A percentile compares a stretch with the other conserved stretches of the same genome.
Evolutionary conservation across 2,113 vertebrate species (phyloP).

Genomic region (Mionectes macconnelli): DNA sequence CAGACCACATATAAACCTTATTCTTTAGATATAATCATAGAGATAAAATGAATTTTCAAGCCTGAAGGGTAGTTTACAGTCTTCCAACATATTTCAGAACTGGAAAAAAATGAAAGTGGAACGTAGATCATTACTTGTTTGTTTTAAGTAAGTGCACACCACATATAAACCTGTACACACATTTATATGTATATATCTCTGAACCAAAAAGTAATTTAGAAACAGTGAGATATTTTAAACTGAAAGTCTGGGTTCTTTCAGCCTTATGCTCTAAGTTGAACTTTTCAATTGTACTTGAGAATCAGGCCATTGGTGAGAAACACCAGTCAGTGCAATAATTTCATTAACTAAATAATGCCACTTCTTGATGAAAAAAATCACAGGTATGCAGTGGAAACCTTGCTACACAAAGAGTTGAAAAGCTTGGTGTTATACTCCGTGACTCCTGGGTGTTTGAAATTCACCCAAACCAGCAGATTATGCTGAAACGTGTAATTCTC

Average conservation of each 20-base stretch:
- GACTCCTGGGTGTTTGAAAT: not conserved
- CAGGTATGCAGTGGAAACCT: not conserved
- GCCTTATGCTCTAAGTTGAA: not conserved
- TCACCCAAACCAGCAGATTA: not conserved
- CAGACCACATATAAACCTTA: not conserved
- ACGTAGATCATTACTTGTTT: not conserved
- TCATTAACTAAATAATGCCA: not conserved
- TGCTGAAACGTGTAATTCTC: rapidly evolving
- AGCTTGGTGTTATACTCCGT: not conserved
- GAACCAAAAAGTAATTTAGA: not conserved
- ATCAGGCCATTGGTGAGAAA: not conserved
- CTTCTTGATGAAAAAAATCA: not conserved
- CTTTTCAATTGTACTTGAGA: not conserved
- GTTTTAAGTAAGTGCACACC: not conserved
- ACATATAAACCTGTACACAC: not conserved
- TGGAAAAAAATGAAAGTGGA: not conserved
- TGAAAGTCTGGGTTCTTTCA: not conserved
- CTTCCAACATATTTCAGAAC: not conserved
- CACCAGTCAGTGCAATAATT: not conserved
- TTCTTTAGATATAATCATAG: no score
- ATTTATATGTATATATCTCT: not conserved
- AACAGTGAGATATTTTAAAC: not conserved
- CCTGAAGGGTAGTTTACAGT: not conserved
- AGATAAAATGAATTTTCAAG: not conserved
- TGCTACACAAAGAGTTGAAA: not conserved